Evolutionary conservation across 2,797 vertebrate species (phyloP).

Genomic region (Muscicapa striata): DNA sequence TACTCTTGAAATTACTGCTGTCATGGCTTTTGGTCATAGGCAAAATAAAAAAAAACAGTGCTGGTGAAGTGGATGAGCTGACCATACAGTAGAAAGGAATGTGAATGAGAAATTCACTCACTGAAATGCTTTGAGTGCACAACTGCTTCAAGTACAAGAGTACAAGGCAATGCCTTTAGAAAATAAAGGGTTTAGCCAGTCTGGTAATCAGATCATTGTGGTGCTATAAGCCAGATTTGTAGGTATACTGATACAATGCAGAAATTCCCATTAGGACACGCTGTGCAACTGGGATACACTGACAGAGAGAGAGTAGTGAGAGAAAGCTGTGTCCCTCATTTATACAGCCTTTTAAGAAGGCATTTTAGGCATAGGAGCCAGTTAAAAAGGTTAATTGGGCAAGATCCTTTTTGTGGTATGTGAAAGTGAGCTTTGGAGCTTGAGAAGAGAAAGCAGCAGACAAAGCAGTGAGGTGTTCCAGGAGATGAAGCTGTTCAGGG

Average conservation of each 20-base stretch:
- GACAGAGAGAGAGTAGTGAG: not conserved
- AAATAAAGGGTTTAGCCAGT: not conserved
- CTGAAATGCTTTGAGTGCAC: not conserved
- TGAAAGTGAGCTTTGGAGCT: constrained; percentile 5
- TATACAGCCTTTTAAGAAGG: not conserved
- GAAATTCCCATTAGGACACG: not conserved
- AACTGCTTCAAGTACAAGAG: not conserved
- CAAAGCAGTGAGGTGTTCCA: not conserved
- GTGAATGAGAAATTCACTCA: not conserved
- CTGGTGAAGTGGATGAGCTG: not conserved
- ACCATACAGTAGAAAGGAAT: not conserved
- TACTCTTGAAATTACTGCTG: not conserved
- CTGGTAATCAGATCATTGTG: not conserved
- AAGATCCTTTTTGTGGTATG: not conserved
- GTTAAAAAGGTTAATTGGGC: not conserved
- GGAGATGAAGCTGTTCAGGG: not conserved
- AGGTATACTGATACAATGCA: not conserved
- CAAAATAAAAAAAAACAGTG: not conserved
- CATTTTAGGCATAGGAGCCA: not conserved
- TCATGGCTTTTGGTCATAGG: not conserved
- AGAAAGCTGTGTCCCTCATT: not conserved
- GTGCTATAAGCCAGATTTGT: not conserved
- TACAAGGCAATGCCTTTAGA: not conserved
- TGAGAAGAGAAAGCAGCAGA: not conserved
- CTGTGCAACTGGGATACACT: not conserved